These are phyloP conservation scores for Hippoglossus stenolepis DNA, from an alignment of 2,113 vertebrate species.

Conservation along the genomic window DNA sequence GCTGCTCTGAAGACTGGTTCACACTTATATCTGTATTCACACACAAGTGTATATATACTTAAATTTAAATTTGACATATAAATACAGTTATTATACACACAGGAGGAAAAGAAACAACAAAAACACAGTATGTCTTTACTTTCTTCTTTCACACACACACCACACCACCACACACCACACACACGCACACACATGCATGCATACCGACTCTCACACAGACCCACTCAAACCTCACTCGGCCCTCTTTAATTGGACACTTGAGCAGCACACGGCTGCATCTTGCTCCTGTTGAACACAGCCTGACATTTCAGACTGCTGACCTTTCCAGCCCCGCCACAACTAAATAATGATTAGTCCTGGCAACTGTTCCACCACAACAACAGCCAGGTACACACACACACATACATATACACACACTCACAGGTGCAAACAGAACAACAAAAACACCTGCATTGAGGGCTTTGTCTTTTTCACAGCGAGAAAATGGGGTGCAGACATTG, in stretches of 20 bases:
- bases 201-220: slow-evolving; percentile 54
- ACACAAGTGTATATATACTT: not conserved
- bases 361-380: slow-evolving; percentile 94
- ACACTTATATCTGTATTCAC: slow-evolving; percentile 80
- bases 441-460: slow-evolving; percentile 87
- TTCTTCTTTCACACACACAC: slow-evolving; percentile 55
- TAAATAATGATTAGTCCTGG: slow-evolving; percentile 97
- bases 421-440: slow-evolving; percentile 50
- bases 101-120: slow-evolving; percentile 1
- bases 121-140: slow-evolving; percentile 3
- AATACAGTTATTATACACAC: not conserved
- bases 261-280: slow-evolving; percentile 87
- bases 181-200: slow-evolving; percentile 48
- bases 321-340: slow-evolving; percentile 94
- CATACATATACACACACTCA: slow-evolving; percentile 19
- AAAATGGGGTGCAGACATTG: slow-evolving; percentile 95
- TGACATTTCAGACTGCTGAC: slow-evolving; percentile 99
- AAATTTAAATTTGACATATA: not conserved
- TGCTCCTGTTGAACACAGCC: slow-evolving; percentile 93
- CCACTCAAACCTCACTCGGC: slow-evolving; percentile 78
- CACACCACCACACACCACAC: slow-evolving; percentile 67
- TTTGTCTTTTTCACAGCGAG: slow-evolving; percentile 86
- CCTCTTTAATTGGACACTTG: slow-evolving; percentile 97
- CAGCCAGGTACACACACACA: slow-evolving; percentile 59
- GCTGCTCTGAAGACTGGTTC: slow-evolving; percentile 78